Base-by-base conservation (phyloP, 2,113 vertebrate species). In the Sula dactylatra region DNA sequence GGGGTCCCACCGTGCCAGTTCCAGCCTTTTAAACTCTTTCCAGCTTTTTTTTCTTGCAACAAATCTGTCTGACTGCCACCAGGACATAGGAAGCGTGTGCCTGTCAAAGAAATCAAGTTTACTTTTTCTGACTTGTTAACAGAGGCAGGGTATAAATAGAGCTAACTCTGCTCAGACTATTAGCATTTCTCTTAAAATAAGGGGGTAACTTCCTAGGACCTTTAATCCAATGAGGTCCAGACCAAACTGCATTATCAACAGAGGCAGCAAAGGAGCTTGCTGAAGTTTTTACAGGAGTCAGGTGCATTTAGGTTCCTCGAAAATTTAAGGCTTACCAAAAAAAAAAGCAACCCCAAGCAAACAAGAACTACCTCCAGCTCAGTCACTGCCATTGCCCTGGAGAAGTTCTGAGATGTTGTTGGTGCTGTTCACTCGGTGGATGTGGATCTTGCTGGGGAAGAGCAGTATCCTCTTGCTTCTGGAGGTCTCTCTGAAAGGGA, bases 1-100 rank as follows among this genome's bases (percentile, higher is more conserved):
- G 99, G 99, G 99, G 99, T 99, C 98, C 98, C 97, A 98, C 98
- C 98, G 97, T 98, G 98, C 98, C 98, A 98, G 98, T 97, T 98
- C 98, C 98, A 98, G 97, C 98, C 97, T 98, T 98, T 98, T 98
- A 98, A 98, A 98, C 98, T 98, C 98, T 98, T 98, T 98, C 98
- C 98, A 98, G 97, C 98, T 98, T 98, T 97, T 97, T 98, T 97
- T 97, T 98, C 96, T 98, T 98, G 98, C 97, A 98, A 98, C 98
- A 98, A 98, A 98, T 98, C 98, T 98, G 98, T 97, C 95, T 98
- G 98, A 98, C 98, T 97, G 99, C 99, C 98, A 98, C 98, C 97
- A 96, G 98, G 97, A 98, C 98, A 98, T 98, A 98, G 98, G 98
- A 98, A 98, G 98, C 98, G 98, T 98, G 97, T 93, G 98, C 98